Evolutionary conservation across 2,113 vertebrate species (phyloP).

Genomic region (Cyphomyrus discorhynchus): DNA sequence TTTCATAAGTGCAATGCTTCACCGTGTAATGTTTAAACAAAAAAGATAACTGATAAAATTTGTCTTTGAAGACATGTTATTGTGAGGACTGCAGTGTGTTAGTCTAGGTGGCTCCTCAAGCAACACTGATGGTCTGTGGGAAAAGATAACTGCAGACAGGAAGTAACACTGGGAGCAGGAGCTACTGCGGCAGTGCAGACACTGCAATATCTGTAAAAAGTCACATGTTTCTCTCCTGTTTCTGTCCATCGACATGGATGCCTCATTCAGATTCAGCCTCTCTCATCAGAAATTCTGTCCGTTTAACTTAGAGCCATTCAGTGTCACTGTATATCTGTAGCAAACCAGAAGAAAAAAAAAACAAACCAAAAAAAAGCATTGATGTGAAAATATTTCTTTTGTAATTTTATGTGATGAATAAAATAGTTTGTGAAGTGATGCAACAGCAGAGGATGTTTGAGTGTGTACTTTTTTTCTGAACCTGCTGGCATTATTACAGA

Average conservation of each 20-base stretch:
- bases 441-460: slow-evolving; percentile 59
- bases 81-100: neutral
- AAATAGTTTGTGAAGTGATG: slow-evolving; percentile 79
- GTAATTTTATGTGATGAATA: slow-evolving; percentile 84
- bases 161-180: neutral
- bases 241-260: slow-evolving; percentile 18
- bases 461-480: slow-evolving; percentile 5
- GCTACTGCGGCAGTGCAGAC: neutral
- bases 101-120: neutral
- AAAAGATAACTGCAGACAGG: neutral
- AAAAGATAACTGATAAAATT: neutral
- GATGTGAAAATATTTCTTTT: slow-evolving; percentile 57
- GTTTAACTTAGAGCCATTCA: slow-evolving; percentile 53
- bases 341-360: slow-evolving; percentile 61
- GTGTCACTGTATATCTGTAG: slow-evolving; percentile 63
- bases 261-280: slow-evolving; percentile 23
- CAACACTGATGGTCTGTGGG: neutral
- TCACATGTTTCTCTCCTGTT: neutral
- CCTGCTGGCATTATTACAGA: neutral
- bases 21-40: neutral
- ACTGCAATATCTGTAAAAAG: neutral
- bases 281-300: slow-evolving; percentile 22
- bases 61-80: neutral
- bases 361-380: slow-evolving; percentile 33
- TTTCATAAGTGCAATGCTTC: slow-evolving; percentile 10